Base-by-base conservation (phyloP, 2,113 vertebrate species). In the Gobiocypris rarus region DNA sequence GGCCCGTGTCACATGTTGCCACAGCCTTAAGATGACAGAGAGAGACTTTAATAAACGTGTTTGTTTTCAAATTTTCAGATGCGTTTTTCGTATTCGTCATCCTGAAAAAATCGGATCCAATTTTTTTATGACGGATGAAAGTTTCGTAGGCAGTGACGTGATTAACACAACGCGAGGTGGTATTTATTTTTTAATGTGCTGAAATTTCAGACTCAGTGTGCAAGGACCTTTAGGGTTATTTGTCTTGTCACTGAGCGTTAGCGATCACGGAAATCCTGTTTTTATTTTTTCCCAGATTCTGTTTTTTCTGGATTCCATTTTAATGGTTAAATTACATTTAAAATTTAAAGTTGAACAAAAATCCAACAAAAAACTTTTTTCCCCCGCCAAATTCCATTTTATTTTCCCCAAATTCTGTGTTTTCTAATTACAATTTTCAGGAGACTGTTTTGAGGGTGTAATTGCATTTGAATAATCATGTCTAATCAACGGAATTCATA, bases 1-100 rank as follows among this genome's bases (percentile, higher is more conserved):
- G 88, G 98, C 97, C 87, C 94, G 95, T 14, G 98, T 99, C 89
- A 99, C 98, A 26, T 97, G 96, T 84, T 98, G 98, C 98, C 98
- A 99, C 89, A 99, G 94, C 86, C 98, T 99, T 89, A 81, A n/a
- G 87, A 78, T 4, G 15, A 54, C 4, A 19, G 1, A 41, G 31
- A 83, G 1, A 81, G 5, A 65, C 61, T 34, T 31, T 6, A 5
- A 43, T 58, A 13, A 81, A n/a, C 38, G 34, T 69, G 22, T 2
- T 19, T 1, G 13, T 73, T 48, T 74, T 45, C 63, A 31, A 17
- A 34, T 10, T n/a, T n/a, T n/a, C n/a, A n/a, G n/a, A n/a, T n/a
- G n/a, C n/a, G n/a, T n/a, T n/a, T n/a, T n/a, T n/a, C n/a, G n/a
- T n/a, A n/a, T n/a, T n/a, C n/a, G n/a, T n/a, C n/a, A n/a, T n/a